Evolutionary conservation across 2,113 vertebrate species (phyloP), one percentile per base, ranked within the genome.

Genomic region (Todiramphus saurophagus): DNA sequence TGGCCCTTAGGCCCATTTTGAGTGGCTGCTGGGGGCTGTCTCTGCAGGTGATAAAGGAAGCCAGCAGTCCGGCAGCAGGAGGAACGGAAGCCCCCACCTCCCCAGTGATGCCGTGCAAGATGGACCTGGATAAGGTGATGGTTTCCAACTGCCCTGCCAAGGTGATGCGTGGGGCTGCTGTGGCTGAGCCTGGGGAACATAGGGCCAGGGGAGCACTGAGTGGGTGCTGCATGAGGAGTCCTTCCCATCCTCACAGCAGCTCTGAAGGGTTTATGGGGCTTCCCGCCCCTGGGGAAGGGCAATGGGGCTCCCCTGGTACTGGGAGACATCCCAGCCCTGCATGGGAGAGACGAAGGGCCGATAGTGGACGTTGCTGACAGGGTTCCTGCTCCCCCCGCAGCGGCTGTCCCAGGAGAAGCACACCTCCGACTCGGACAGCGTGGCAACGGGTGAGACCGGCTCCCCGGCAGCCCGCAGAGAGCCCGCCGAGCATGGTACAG

Each of bases 91-190:
- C 93, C 30, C 98, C 99, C 58, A 98, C 98, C 7, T 99, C 99
- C 58, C 99, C 99, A 0, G 98, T 98, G 62, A 97, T 99, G 95
- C 98, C 98, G 7, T 98, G 98, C 96, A 99, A 98, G 96, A 69
- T 98, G 96, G 99, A 99, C 77, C 94, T 98, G 76, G 99, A 99
- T 91, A 99, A 99, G 99, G 99, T 99, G 96, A 28, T 41, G 10
- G 56, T 83, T 92, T 68, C 13, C 59, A 11, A 25, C 30, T 1
- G 6, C 37, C 14, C 10, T 16, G 9, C 19, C 1, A 0, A 50
- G 44, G 27, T 11, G 20, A 18, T 75, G 11, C 0, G 0, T 21
- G 50, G 44, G 63, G 50, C 51, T 83, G 78, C 21, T 67, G 50
- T 0, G 0, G 48, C 21, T 1, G 5, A 48, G 46, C 4, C 5